phyloP scores from a whole-genome alignment of 1,140 invertebrate species.

The Drosophila cardini region DNA sequence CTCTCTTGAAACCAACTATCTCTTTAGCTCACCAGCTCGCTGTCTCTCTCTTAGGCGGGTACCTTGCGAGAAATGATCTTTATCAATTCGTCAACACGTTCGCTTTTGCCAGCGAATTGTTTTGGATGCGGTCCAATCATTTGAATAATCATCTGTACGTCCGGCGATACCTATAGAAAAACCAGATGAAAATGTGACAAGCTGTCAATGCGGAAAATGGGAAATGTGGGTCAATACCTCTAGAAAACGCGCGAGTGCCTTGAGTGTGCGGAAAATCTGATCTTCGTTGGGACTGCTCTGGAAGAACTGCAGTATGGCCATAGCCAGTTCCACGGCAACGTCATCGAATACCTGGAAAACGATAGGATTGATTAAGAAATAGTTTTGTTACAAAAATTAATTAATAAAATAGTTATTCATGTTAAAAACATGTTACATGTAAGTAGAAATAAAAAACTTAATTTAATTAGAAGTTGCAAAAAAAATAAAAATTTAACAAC shows the following conservation, averaged over 20 bases:
- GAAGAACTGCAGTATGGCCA: conserved; percentile 96
- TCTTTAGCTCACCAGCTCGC: background rate
- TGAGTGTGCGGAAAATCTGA: conserved; percentile 91
- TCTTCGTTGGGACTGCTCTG: conserved; percentile 92
- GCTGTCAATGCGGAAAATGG: conserved; percentile 48
- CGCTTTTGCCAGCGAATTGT: conserved; percentile 92
- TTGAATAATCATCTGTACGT: conserved; percentile 94
- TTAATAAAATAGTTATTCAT: too few relatives aligned
- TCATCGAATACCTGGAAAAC: conserved; percentile 94
- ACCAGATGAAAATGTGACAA: conserved; percentile 55
- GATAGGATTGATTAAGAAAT: background rate
- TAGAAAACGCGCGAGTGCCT: conserved; percentile 92
- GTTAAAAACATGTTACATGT: too few relatives aligned
- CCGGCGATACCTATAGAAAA: conserved; percentile 86
- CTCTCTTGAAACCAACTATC: background rate
- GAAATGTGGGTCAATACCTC: conserved; percentile 86
- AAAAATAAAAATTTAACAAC: too few relatives aligned
- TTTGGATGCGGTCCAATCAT: conserved; percentile 96
- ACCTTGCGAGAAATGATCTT: conserved; percentile 89
- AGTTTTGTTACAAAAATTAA: too few relatives aligned
- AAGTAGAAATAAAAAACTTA: too few relatives aligned
- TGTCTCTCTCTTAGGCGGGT: conserved; percentile 72
- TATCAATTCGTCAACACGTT: conserved; percentile 92
- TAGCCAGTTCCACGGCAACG: conserved; percentile 95
- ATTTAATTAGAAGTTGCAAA: too few relatives aligned